phyloP scores from a whole-genome alignment of 2,113 vertebrate species.

The Podocnemis expansa region DNA sequence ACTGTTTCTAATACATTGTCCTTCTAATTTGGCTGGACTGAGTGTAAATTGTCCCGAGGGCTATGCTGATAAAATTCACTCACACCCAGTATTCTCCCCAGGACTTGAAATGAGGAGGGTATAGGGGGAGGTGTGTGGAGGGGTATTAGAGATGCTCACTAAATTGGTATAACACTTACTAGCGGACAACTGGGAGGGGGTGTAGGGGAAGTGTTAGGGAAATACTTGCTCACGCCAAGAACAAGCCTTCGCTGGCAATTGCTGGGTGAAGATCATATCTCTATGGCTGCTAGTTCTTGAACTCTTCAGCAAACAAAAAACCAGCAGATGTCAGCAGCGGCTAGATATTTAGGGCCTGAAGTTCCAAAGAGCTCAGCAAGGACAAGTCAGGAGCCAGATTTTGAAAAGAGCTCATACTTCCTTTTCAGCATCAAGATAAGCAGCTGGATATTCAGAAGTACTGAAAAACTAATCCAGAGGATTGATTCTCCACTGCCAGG shows the following conservation, averaged over 20 bases:
- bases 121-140: too few species aligned
- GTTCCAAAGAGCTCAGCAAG: background rate
- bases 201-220: too few species aligned
- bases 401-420: background rate
- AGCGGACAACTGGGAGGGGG: too few species aligned
- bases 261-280: background rate
- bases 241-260: background rate
- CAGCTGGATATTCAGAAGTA: background rate
- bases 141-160: too few species aligned
- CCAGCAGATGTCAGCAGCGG: background rate
- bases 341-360: background rate
- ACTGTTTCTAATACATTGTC: too few species aligned
- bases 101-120: too few species aligned
- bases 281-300: background rate
- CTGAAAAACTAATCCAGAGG: background rate
- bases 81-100: too few species aligned
- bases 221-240: too few species aligned
- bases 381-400: fast-evolving
- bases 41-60: background rate
- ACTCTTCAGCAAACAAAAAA: background rate
- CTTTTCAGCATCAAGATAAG: background rate
- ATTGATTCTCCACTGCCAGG: background rate
- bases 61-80: background rate
- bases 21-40: background rate
- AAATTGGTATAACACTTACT: too few species aligned